A percentile compares a stretch with the other conserved stretches of the same genome.
Conservation (phyloP, 2,797 vertebrate species). For the Iguana delicatissima region DNA sequence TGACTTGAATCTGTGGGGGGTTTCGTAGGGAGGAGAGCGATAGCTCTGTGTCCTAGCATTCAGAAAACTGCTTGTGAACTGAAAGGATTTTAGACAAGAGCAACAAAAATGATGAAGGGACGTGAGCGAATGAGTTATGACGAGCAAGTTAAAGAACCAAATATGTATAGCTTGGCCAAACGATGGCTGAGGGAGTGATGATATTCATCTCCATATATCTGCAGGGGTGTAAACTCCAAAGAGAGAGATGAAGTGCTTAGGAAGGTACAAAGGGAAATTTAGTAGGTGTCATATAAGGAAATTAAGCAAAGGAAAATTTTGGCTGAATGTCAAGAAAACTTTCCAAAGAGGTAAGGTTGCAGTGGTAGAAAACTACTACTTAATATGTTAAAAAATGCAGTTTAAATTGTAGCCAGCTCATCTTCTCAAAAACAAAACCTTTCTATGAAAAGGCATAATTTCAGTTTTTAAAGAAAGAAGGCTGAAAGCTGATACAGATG, state of each 20-base stretch:
- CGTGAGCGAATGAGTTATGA: constrained; percentile 54
- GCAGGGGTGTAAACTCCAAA: constrained; percentile 65
- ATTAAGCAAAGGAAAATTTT: constrained; percentile 68
- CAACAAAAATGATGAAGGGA: constrained; percentile 66
- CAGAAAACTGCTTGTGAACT: constrained; percentile 26
- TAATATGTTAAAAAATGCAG: neutral
- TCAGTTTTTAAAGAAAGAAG: neutral
- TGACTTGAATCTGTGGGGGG: accelerated
- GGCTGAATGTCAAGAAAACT: constrained; percentile 56
- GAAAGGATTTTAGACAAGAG: constrained; percentile 54
- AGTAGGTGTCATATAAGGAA: constrained; percentile 62
- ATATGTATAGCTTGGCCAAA: constrained; percentile 55
- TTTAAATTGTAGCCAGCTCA: constrained; percentile 5
- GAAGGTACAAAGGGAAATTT: constrained; percentile 72
- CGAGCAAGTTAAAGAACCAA: constrained; percentile 64
- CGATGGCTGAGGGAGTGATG: constrained; percentile 29
- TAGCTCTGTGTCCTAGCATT: neutral
- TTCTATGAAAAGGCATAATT: neutral
- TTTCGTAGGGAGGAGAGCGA: neutral
- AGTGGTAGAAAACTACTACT: constrained; percentile 38
- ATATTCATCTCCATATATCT: constrained; percentile 68
- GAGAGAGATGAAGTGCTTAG: constrained; percentile 62
- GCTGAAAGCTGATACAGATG: neutral
- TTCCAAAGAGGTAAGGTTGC: constrained; percentile 42
- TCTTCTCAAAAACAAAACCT: neutral